A percentile compares a stretch with the other conserved stretches of the same genome.
Conservation (phyloP, 2,888 invertebrate species). For the Lymantria monacha region DNA sequence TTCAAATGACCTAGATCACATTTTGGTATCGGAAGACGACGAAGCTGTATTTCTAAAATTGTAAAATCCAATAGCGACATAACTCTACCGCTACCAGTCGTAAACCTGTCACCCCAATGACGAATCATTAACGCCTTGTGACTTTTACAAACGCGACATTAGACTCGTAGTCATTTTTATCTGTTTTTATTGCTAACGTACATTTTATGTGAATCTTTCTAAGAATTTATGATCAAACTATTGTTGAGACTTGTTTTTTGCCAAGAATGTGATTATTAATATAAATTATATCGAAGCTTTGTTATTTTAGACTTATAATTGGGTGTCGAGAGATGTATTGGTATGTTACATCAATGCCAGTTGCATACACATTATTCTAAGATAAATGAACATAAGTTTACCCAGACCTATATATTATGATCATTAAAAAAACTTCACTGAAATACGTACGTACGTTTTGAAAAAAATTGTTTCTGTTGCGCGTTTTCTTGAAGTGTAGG, state of each 20-base stretch:
- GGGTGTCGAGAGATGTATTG: constrained; percentile 22
- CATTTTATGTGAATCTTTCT: constrained; percentile 26
- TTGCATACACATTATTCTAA: not conserved
- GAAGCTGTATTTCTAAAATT: not conserved
- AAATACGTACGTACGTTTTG: not conserved
- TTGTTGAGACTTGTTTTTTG: constrained; percentile 31
- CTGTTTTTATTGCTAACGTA: constrained; percentile 20
- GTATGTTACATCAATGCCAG: constrained; percentile 17
- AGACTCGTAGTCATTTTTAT: constrained; percentile 17
- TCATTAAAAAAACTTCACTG: not conserved
- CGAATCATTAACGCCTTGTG: constrained; percentile 44
- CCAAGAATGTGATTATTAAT: constrained; percentile 38
- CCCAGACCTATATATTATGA: not conserved
- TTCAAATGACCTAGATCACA: too few species aligned
- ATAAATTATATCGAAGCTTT: constrained; percentile 29
- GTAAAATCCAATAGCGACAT: constrained; percentile 8
- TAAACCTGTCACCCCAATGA: constrained; percentile 46
- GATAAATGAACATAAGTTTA: not conserved
- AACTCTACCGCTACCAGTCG: constrained; percentile 27
- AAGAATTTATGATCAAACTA: constrained; percentile 30
- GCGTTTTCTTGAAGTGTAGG: too few species aligned
- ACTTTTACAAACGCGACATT: constrained; percentile 16
- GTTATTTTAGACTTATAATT: constrained; percentile 21
- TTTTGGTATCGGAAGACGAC: too few species aligned
- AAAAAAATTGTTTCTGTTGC: too few species aligned